phyloP scores from a whole-genome alignment of 1,140 invertebrate species.

The Meloidogyne floridensis region DNA sequence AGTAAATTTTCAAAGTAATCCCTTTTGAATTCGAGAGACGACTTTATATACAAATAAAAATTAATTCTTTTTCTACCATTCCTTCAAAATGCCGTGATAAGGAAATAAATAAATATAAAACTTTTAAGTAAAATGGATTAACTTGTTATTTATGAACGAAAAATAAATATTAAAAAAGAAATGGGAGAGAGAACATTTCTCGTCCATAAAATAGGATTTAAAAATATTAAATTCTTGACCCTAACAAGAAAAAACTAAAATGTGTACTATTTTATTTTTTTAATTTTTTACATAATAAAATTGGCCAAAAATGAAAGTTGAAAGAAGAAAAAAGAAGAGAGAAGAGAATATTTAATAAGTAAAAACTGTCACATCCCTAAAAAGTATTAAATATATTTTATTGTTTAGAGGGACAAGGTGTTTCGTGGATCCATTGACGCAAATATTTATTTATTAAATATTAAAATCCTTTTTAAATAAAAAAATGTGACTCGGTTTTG shows the following conservation, averaged over 20 bases:
- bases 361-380: not conserved
- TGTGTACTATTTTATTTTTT: not conserved
- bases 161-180: no score
- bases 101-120: no score
- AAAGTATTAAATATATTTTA: not conserved
- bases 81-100: no score
- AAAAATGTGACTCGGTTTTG: not conserved
- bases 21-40: no score
- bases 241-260: not conserved
- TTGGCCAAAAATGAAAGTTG: conserved; percentile 8
- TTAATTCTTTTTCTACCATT: no score
- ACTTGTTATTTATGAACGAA: no score
- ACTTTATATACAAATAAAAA: no score
- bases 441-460: conserved; percentile 5
- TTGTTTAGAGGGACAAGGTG: not conserved
- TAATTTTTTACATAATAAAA: not conserved
- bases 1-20: no score
- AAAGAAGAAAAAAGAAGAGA: not conserved
- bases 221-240: not conserved
- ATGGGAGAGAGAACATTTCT: no score
- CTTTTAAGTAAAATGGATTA: no score
- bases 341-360: not conserved
- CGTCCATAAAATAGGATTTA: no score
- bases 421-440: not conserved
- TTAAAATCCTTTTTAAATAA: not conserved